Percentiles rank a stretch among this genome's conserved stretches.
Conservation (phyloP, 1,140 invertebrate species). For the Caenorhabditis inopinata region DNA sequence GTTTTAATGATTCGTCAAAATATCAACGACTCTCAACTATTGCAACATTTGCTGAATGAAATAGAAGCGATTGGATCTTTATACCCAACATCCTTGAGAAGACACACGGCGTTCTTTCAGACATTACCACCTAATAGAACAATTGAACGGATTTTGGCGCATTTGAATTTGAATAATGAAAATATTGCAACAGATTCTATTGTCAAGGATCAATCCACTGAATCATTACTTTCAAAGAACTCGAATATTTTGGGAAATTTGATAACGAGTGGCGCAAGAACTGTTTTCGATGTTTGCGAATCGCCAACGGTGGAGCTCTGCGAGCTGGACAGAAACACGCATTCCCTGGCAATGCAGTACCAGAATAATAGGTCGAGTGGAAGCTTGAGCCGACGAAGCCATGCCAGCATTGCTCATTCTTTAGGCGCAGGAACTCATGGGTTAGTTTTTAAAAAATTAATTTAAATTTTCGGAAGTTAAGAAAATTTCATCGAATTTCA, state of each 20-base stretch:
- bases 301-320: background rate
- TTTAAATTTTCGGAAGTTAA: too few species aligned
- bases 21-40: slow-evolving; percentile 26
- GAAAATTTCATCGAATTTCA: background rate
- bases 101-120: slow-evolving; percentile 46
- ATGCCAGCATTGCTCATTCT: slow-evolving; percentile 2
- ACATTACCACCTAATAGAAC: background rate
- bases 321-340: slow-evolving; percentile 52
- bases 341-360: slow-evolving; percentile 44
- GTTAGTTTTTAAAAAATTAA: too few species aligned
- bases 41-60: slow-evolving; percentile 53
- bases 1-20: slow-evolving; percentile 39
- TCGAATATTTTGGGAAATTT: background rate
- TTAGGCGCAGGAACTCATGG: background rate
- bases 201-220: background rate
- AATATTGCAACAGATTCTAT: background rate
- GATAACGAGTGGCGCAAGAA: slow-evolving; percentile 7
- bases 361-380: slow-evolving; percentile 37
- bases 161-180: background rate
- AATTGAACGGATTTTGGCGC: slow-evolving; percentile 27
- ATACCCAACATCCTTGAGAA: slow-evolving; percentile 45
- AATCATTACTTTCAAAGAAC: background rate
- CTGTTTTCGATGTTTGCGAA: background rate
- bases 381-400: background rate
- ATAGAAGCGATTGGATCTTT: slow-evolving; percentile 50